phyloP scores from a whole-genome alignment of 2,113 vertebrate species.

The Varanus komodoensis region DNA sequence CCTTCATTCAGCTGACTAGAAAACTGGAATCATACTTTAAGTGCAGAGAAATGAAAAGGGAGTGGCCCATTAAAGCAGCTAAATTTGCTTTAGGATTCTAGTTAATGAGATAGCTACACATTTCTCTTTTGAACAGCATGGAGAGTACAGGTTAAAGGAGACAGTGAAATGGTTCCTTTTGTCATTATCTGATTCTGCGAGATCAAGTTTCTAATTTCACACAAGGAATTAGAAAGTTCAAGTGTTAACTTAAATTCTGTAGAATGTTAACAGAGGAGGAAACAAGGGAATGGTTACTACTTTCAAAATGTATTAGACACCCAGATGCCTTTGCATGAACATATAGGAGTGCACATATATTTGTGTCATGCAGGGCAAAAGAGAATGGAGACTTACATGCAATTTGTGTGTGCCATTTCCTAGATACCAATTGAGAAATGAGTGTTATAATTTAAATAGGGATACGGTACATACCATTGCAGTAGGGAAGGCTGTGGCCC shows the following conservation, averaged over 20 bases:
- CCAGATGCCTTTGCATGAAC: neutral
- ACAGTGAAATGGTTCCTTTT: neutral
- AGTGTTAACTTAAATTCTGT: neutral
- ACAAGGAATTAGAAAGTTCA: no score
- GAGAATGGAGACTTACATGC: no score
- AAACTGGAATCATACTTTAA: slow-evolving; percentile 22
- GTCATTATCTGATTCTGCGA: slow-evolving; percentile 14
- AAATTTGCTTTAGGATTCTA: slow-evolving; percentile 13
- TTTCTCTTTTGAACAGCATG: slow-evolving; percentile 24
- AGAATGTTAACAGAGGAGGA: neutral
- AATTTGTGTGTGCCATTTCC: no score
- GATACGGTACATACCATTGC: no score
- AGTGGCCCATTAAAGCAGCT: slow-evolving; percentile 37
- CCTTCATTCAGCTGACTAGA: neutral
- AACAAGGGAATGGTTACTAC: neutral
- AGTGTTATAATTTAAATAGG: no score
- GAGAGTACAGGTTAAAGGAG: slow-evolving; percentile 33
- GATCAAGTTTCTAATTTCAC: slow-evolving; percentile 11
- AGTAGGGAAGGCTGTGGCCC: no score
- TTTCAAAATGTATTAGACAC: neutral
- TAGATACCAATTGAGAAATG: no score
- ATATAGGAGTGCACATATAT: neutral
- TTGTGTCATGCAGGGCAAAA: no score
- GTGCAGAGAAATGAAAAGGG: slow-evolving; percentile 1
- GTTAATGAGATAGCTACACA: slow-evolving; percentile 40